Evolutionary conservation across 2,797 vertebrate genomes (phyloP).

Genomic region (Euthynnus affinis): DNA sequence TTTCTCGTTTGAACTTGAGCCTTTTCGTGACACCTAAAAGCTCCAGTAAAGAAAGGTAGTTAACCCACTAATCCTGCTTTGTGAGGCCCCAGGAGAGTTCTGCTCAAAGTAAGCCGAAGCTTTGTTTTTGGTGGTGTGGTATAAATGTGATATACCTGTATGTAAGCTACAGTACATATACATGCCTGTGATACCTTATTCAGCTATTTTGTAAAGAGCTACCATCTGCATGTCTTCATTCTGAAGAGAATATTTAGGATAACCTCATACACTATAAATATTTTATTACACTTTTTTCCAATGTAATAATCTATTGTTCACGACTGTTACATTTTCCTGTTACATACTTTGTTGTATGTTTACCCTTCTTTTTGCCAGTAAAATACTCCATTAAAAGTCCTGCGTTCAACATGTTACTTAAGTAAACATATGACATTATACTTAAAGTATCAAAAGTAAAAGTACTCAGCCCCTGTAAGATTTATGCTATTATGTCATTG

Average conservation of each 20-base stretch:
- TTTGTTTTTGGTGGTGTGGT: neutral
- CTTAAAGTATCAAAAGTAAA: neutral
- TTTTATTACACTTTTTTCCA: neutral
- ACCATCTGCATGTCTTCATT: neutral
- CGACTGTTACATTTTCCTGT: no score
- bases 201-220: neutral
- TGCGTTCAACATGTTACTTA: neutral
- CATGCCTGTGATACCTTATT: neutral
- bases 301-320: neutral
- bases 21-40: neutral
- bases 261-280: neutral
- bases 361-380: no score
- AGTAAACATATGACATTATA: neutral
- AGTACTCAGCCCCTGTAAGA: no score
- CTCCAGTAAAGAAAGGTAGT: neutral
- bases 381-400: neutral
- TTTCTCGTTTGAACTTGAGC: neutral
- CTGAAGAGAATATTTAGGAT: no score
- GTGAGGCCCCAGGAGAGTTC: neutral
- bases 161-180: neutral
- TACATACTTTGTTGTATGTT: no score
- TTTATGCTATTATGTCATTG: no score
- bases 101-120: neutral
- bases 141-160: neutral
- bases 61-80: constrained; percentile 25